Conservation (phyloP, 2,113 vertebrate genomes). For the Arothron firmamentum region DNA sequence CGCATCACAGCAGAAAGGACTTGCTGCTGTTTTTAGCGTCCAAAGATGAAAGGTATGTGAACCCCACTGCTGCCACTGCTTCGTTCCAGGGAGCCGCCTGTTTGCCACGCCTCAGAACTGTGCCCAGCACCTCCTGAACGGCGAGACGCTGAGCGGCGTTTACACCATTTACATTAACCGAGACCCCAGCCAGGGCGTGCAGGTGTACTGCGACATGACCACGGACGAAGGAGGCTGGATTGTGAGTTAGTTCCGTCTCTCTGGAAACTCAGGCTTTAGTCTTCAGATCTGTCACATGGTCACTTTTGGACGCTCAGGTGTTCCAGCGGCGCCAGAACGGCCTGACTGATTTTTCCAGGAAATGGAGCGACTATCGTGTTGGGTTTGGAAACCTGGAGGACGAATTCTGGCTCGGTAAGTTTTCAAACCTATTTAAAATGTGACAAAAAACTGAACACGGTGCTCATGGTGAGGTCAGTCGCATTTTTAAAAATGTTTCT, state of each 20-base stretch:
- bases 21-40: too few species aligned
- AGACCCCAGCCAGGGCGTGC: constrained; percentile 85
- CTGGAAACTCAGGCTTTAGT: neutral
- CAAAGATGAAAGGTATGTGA: too few species aligned
- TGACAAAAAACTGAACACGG: too few species aligned
- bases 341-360: constrained; percentile 92
- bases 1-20: too few species aligned
- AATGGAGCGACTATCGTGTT: constrained; percentile 89
- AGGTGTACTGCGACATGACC: constrained; percentile 95
- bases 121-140: constrained; percentile 91
- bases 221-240: constrained; percentile 95
- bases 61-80: neutral
- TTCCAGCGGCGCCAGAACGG: constrained; percentile 96
- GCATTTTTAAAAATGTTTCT: neutral
- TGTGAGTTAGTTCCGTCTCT: constrained; percentile 77
- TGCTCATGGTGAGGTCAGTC: too few species aligned
- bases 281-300: neutral
- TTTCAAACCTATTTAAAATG: neutral
- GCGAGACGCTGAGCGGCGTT: constrained; percentile 84
- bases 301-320: constrained; percentile 73
- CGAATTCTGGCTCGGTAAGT: constrained; percentile 96
- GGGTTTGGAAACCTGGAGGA: constrained; percentile 97
- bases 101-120: constrained; percentile 95
- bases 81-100: constrained; percentile 82
- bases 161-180: constrained; percentile 93